phyloP scores from a whole-genome alignment of 1,140 invertebrate species.

The Epicauta chinensis region DNA sequence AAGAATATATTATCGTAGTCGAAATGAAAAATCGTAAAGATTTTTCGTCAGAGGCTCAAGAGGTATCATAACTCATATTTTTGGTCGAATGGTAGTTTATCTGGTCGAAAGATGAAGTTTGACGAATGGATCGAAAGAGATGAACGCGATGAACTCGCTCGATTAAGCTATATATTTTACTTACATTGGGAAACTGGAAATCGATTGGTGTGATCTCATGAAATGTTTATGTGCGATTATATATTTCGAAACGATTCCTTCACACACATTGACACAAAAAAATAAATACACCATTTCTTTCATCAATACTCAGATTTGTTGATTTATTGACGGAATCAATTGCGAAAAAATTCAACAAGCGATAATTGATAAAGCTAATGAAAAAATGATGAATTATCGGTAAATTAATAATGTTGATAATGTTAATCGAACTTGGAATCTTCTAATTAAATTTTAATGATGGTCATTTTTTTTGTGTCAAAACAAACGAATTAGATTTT shows the following conservation, averaged over 20 bases:
- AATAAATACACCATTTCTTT: too few relatives aligned
- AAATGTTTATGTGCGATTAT: constrained; percentile 21
- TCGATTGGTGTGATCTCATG: constrained; percentile 18
- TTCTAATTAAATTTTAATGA: too few relatives aligned
- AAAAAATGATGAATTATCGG: too few relatives aligned
- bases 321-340: too few relatives aligned
- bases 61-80: constrained; percentile 30
- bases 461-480: too few relatives aligned
- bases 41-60: constrained; percentile 24
- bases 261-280: background rate
- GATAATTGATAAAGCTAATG: too few relatives aligned
- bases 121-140: constrained; percentile 29
- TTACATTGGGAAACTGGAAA: constrained; percentile 19
- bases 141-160: constrained; percentile 21
- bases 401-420: too few relatives aligned
- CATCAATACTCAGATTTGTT: too few relatives aligned
- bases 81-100: constrained; percentile 25
- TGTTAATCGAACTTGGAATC: too few relatives aligned
- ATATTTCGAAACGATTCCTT: constrained; percentile 11
- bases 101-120: constrained; percentile 25
- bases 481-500: too few relatives aligned
- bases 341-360: too few relatives aligned
- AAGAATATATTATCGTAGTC: constrained; percentile 27
- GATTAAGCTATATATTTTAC: constrained; percentile 31
- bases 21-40: constrained; percentile 30